These are phyloP conservation scores for Erithacus rubecula DNA, from an alignment of 2,797 vertebrate genomes.

Conservation along the genomic window DNA sequence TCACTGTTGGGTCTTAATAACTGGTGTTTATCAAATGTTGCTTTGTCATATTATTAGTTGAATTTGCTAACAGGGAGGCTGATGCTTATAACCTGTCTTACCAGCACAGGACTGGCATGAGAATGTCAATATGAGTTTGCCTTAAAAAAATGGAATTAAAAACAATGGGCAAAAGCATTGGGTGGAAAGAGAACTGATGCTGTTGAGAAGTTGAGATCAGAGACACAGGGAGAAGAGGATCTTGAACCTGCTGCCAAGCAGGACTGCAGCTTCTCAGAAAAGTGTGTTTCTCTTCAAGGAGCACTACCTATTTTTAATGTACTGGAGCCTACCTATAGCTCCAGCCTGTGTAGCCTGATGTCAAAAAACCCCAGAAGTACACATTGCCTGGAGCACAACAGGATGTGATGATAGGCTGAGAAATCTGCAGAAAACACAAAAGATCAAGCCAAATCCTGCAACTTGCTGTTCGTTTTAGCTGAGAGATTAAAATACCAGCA, in stretches of 20 bases:
- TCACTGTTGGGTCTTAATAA: not conserved
- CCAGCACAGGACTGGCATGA: not conserved
- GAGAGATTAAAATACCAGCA: constrained; percentile 12
- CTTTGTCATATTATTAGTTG: not conserved
- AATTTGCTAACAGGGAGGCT: not conserved
- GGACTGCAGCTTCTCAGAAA: not conserved
- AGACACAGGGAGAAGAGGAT: not conserved
- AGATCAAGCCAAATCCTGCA: constrained; percentile 9
- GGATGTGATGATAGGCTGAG: not conserved
- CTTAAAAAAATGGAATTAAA: not conserved
- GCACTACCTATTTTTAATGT: not conserved
- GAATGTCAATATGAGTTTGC: not conserved
- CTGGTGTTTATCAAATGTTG: not conserved
- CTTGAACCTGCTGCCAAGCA: not conserved
- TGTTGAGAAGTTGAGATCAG: not conserved
- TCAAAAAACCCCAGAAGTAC: not conserved
- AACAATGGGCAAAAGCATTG: not conserved
- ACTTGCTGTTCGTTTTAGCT: not conserved
- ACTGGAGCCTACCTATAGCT: not conserved
- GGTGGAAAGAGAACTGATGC: not conserved
- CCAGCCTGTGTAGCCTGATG: not conserved
- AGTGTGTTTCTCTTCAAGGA: not conserved
- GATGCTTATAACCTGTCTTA: not conserved
- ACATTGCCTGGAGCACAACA: constrained; percentile 23
- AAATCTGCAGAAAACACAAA: not conserved